Evolutionary conservation across 2,797 vertebrate species (phyloP).

Genomic region (Periparus ater): DNA sequence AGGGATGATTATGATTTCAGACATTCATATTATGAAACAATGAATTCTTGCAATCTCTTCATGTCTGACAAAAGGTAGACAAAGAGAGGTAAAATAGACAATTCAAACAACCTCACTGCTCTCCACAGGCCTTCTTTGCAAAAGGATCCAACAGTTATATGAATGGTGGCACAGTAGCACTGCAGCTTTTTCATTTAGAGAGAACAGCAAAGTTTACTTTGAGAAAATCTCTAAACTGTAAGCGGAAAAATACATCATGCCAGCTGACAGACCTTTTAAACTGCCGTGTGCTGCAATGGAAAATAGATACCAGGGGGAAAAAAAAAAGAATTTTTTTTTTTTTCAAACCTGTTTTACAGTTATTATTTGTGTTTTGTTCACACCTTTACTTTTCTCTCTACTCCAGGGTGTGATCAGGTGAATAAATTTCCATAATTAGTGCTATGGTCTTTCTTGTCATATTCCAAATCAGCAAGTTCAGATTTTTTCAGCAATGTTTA

Average conservation of each 20-base stretch:
- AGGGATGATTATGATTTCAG: neutral
- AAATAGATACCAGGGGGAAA: neutral
- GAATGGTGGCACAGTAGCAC: neutral
- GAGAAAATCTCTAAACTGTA: neutral
- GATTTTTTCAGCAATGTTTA: neutral
- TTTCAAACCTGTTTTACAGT: neutral
- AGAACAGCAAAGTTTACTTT: neutral
- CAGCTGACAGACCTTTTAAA: neutral
- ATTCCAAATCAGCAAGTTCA: neutral
- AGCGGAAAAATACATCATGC: neutral
- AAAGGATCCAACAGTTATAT: neutral
- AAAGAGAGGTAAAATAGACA: neutral
- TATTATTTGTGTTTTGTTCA: neutral
- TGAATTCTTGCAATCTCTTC: neutral
- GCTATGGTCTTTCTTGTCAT: neutral
- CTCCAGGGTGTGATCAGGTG: neutral
- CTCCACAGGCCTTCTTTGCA: neutral
- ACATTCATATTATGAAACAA: neutral
- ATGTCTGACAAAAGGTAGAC: neutral
- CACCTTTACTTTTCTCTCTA: neutral
- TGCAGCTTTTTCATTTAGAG: neutral
- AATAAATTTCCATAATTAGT: slow-evolving; percentile 10
- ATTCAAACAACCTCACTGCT: neutral
- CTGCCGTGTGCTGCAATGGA: neutral
- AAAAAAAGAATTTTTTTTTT: accelerated